Evolutionary conservation across 2,797 vertebrate species (phyloP).

Genomic region (Phyllotis vaccarum): DNA sequence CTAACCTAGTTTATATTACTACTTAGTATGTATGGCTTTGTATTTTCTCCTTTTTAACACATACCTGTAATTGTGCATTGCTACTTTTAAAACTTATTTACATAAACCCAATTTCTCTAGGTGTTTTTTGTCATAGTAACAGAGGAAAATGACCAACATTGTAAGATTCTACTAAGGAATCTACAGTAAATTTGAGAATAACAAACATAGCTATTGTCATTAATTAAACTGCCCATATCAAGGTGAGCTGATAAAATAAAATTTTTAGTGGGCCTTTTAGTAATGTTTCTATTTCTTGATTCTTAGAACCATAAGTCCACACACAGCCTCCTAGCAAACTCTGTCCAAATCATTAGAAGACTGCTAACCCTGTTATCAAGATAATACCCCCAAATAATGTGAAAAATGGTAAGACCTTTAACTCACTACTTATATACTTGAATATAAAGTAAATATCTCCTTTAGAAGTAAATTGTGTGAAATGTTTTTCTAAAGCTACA

Average conservation of each 20-base stretch:
- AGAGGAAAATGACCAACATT: neutral
- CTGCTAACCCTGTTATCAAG: neutral
- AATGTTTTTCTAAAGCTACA: neutral
- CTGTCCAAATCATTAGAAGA: neutral
- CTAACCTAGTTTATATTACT: neutral
- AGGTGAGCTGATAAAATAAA: neutral
- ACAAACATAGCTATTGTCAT: neutral
- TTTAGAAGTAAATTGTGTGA: neutral
- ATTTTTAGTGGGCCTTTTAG: neutral
- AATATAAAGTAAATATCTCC: neutral
- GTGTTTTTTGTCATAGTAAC: neutral
- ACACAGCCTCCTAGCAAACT: neutral
- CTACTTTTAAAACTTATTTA: neutral
- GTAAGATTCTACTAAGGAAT: neutral
- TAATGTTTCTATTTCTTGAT: neutral
- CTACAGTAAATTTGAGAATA: neutral
- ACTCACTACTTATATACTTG: neutral
- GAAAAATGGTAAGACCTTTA: neutral
- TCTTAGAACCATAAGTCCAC: neutral
- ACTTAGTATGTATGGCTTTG: neutral
- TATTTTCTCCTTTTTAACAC: neutral
- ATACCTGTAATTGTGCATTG: neutral
- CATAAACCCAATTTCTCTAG: neutral
- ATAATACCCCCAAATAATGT: too few relatives aligned
- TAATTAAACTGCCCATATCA: neutral